Conservation (phyloP, 53 echinoderm and acorn worm genomes). For the Luidia sarsii region DNA sequence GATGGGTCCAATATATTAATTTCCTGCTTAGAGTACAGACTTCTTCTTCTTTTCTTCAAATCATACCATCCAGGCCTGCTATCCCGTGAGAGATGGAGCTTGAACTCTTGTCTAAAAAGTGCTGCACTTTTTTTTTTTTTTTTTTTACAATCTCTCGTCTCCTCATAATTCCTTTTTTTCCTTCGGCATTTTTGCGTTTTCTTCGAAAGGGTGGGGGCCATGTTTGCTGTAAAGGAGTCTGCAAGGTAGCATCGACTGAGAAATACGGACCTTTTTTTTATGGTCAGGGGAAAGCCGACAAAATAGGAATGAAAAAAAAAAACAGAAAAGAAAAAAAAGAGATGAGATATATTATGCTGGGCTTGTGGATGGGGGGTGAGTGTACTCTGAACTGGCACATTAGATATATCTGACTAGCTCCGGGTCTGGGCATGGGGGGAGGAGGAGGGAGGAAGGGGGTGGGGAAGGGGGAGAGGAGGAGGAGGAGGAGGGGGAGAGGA, state of each 20-base stretch:
- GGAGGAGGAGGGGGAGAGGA: no score
- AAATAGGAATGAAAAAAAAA: conserved; percentile 20
- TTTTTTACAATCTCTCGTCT: neutral
- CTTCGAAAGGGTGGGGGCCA: neutral
- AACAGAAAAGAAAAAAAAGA: neutral
- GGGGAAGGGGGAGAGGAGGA: no score
- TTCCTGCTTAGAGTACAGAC: no score
- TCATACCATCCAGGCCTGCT: no score
- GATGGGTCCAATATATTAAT: no score
- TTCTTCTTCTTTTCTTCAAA: neutral
- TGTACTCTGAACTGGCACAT: conserved; percentile 12
- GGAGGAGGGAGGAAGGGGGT: no score
- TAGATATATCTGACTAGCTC: conserved; percentile 35
- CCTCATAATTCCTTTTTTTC: no score
- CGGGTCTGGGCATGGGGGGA: neutral
- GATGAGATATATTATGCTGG: neutral
- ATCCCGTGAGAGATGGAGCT: no score
- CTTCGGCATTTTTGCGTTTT: neutral
- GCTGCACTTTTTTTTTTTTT: conserved; percentile 34
- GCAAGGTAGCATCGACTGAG: conserved; percentile 11
- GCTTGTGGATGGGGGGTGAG: neutral
- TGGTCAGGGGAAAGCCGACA: no score
- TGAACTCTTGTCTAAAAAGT: conserved; percentile 5
- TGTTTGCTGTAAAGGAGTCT: conserved; percentile 11
- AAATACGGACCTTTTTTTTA: no score